These are phyloP conservation scores for Seriola aureovittata DNA, from an alignment of 2,113 vertebrate species.

Conservation along the genomic window DNA sequence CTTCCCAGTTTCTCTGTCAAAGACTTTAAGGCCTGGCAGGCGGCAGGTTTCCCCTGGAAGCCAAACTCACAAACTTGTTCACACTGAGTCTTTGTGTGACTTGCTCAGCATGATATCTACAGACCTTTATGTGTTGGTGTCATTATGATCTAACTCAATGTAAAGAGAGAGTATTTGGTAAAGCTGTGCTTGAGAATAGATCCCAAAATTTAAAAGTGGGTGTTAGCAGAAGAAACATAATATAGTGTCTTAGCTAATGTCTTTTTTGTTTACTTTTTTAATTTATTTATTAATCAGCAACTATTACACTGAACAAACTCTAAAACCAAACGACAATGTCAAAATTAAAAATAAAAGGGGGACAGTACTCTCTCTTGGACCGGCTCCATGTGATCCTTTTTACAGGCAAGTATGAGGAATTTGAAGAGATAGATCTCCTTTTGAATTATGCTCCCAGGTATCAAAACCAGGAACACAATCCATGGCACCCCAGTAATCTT, in stretches of 20 bases:
- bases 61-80: constrained; percentile 54
- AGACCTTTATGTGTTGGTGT: constrained; percentile 16
- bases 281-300: no score
- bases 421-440: no score
- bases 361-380: no score
- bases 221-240: not conserved
- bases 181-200: constrained; percentile 3
- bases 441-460: no score
- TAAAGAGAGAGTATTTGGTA: constrained; percentile 1
- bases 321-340: no score
- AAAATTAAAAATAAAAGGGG: no score
- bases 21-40: constrained; percentile 29
- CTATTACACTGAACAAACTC: no score
- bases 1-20: constrained; percentile 44
- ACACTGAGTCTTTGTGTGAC: constrained; percentile 46
- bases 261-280: no score
- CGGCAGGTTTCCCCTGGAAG: constrained; percentile 37
- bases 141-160: constrained; percentile 12
- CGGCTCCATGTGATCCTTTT: no score
- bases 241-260: not conserved
- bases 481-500: no score
- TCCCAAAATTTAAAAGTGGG: not conserved
- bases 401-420: no score
- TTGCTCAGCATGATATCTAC: constrained; percentile 24
- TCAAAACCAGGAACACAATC: no score